Evolutionary conservation across 2,113 vertebrate genomes (phyloP).

Genomic region (Engystomops pustulosus): DNA sequence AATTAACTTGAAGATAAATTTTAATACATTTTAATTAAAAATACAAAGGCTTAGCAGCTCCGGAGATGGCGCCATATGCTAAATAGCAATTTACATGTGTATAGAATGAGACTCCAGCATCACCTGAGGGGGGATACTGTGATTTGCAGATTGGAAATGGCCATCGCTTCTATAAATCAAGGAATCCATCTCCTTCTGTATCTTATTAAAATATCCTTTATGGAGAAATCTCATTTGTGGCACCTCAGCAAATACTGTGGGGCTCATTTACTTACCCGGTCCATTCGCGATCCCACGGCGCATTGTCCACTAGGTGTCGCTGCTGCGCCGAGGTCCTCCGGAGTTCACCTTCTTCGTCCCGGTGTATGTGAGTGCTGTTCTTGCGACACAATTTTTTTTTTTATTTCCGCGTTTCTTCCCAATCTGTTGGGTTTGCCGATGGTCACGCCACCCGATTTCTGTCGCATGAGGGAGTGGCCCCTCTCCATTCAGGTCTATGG

Average conservation of each 20-base stretch:
- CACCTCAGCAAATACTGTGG: background rate
- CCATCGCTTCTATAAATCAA: background rate
- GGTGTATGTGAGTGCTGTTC: too few species aligned
- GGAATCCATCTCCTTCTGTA: background rate
- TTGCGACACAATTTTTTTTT: too few species aligned
- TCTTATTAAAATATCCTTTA: background rate
- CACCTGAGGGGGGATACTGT: background rate
- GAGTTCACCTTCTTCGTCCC: too few species aligned
- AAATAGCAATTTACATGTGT: background rate
- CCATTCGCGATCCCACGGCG: too few species aligned
- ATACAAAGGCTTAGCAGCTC: background rate
- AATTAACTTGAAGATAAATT: background rate
- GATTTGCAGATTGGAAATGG: background rate
- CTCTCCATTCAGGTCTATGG: too few species aligned
- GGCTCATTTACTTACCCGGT: too few species aligned
- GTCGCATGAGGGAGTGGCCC: too few species aligned
- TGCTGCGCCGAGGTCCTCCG: too few species aligned
- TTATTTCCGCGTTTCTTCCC: too few species aligned
- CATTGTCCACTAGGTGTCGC: too few species aligned
- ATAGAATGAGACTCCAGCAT: background rate
- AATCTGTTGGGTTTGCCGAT: too few species aligned
- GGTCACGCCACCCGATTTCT: too few species aligned
- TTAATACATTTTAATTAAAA: background rate
- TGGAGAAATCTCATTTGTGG: background rate
- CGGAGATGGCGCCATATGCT: background rate